Base-by-base conservation (phyloP, 2,797 vertebrate genomes). In the Syngnathus acus region DNA sequence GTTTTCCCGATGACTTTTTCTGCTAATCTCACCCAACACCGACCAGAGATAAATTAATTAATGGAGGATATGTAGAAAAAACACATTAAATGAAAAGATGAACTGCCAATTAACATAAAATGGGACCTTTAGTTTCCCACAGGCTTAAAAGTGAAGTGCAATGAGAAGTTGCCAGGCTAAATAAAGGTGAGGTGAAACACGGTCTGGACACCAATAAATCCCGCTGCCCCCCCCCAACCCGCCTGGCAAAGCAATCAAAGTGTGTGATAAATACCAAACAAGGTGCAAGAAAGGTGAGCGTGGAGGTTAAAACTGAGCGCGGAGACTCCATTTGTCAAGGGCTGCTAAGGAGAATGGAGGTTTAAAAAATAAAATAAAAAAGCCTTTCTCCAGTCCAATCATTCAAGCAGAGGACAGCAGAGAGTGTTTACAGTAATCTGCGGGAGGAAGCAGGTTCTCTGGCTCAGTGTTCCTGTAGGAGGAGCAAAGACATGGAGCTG, bases 371-470 rank as follows among this genome's bases (percentile, higher is more conserved):
- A 32, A 32, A 21, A 9, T 37, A 57, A 57, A 5, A 45, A 57
- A 3, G 40, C 21, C n/a, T 4, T 45, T 62, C 39, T 42, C 37
- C 38, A 9, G 5, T 38, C 21, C 17, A 43, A 62, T 8, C 39
- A 45, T 62, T 62, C n/a, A 23, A 67, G 67, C 55, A 16, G 55
- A 16, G 32, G 55, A 70, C 58, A 65, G 19, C 10, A 4, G 10
- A 11, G 59, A 69, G 63, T 78, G 78, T 85, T 86, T 70, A 78
- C 82, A 73, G 23, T 16, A 67, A 68, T 26, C 55, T 60, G 72
- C 74, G 73, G 78, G 77, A 86, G 86, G 85, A 86, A 85, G 77
- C 69, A 0, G 78, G 77, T 74, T 83, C 74, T 69, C 64, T 73
- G 73, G 61, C 73, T 80, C 23, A 42, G 53, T 77, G 55, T 62